phyloP scores from a whole-genome alignment of 2,888 invertebrate genomes.

The Acleris literana region DNA sequence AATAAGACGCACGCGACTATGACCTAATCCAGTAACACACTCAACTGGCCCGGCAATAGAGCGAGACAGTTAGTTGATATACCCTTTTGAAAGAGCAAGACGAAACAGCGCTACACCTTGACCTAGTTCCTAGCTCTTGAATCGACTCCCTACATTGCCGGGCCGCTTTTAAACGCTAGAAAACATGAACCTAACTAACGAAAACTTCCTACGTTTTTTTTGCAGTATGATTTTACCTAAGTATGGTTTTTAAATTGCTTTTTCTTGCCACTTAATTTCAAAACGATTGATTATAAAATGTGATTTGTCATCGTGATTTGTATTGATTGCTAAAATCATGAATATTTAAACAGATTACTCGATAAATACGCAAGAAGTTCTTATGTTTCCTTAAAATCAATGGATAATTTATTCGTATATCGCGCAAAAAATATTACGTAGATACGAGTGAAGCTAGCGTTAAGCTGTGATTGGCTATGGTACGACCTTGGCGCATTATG shows the following conservation, averaged over 20 bases:
- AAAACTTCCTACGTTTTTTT: not conserved
- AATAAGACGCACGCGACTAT: conserved; percentile 43
- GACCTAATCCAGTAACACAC: conserved; percentile 50
- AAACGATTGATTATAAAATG: too few species aligned
- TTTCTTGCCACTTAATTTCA: too few species aligned
- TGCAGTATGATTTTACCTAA: not conserved
- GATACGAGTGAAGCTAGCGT: conserved; percentile 54
- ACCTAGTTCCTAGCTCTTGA: conserved; percentile 54
- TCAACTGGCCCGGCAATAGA: conserved; percentile 33
- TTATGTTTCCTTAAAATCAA: conserved; percentile 8
- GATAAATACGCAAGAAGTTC: conserved; percentile 3
- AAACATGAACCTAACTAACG: conserved; percentile 38
- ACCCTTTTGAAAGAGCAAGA: conserved; percentile 52
- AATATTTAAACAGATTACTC: conserved; percentile 9
- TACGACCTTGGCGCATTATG: conserved; percentile 74
- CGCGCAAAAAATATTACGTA: conserved; percentile 47
- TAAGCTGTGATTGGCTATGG: conserved; percentile 56
- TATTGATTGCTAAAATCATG: not conserved
- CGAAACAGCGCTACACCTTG: conserved; percentile 53
- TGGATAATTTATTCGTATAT: conserved; percentile 42
- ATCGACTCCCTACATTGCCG: conserved; percentile 42
- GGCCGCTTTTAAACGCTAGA: conserved; percentile 50
- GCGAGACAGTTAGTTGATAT: conserved; percentile 11
- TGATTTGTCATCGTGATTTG: too few species aligned
- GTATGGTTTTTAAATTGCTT: too few species aligned